These are phyloP conservation scores for Drosophila recens DNA, from an alignment of 2,888 invertebrate species.

Conservation along the genomic window DNA sequence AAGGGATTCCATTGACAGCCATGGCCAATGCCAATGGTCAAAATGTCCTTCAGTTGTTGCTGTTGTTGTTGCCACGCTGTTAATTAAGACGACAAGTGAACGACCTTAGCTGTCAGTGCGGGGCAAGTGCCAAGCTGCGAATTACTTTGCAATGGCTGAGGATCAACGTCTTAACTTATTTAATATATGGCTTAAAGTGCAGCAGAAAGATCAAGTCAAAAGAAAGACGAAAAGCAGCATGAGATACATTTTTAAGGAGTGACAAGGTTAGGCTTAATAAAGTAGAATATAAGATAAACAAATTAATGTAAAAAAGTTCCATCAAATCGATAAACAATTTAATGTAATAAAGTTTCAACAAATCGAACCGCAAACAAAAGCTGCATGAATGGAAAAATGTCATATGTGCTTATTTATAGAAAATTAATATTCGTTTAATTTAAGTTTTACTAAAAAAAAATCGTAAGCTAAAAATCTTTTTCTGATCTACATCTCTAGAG, in stretches of 20 bases:
- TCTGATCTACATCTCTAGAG: too few relatives aligned
- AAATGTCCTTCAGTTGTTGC: constrained; percentile 67
- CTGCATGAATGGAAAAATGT: background rate
- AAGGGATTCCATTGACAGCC: constrained; percentile 74
- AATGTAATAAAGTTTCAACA: too few relatives aligned
- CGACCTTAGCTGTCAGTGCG: constrained; percentile 72
- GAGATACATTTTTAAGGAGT: background rate
- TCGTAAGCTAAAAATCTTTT: too few relatives aligned
- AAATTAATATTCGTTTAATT: too few relatives aligned
- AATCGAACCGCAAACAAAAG: too few relatives aligned
- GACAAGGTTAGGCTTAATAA: background rate
- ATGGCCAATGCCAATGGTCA: constrained; percentile 64
- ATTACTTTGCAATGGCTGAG: constrained; percentile 14
- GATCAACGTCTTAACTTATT: constrained; percentile 59
- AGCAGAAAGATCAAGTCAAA: background rate
- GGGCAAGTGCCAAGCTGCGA: constrained; percentile 10
- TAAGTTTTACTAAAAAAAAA: too few relatives aligned
- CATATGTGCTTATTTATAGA: background rate
- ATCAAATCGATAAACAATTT: too few relatives aligned
- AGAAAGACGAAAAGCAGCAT: background rate
- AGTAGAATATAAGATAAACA: background rate
- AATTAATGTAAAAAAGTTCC: too few relatives aligned
- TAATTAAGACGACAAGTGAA: constrained; percentile 82
- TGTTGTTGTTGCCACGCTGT: constrained; percentile 51
- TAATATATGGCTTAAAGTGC: constrained; percentile 30